Conservation (phyloP, 2,113 vertebrate genomes). For the Eidolon helvum region DNA sequence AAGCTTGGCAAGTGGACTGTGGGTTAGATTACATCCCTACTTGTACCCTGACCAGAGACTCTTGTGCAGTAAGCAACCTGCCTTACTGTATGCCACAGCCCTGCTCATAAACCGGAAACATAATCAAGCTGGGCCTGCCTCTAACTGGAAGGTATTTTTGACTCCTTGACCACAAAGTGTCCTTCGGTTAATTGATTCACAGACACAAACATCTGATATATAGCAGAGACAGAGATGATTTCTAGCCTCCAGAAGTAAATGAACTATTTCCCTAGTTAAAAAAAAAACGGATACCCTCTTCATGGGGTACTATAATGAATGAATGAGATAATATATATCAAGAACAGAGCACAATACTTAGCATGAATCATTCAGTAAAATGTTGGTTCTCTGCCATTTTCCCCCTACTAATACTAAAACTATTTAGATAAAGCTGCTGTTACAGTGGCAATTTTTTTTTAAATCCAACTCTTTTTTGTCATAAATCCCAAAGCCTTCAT, state of each 20-base stretch:
- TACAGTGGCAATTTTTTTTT: neutral
- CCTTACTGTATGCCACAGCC: accelerated
- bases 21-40: neutral
- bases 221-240: neutral
- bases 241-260: neutral
- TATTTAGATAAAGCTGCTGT: constrained; percentile 32
- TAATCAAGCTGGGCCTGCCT: neutral
- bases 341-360: neutral
- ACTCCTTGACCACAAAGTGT: neutral
- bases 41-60: neutral
- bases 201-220: neutral
- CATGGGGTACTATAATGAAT: neutral
- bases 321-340: neutral
- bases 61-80: neutral
- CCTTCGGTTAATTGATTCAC: neutral
- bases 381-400: constrained; percentile 34
- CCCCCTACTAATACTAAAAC: neutral
- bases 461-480: constrained; percentile 22
- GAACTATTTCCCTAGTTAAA: neutral
- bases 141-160: neutral
- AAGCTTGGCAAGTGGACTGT: no score
- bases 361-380: neutral
- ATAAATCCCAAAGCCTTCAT: constrained; percentile 14
- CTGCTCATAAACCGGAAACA: neutral
- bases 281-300: neutral